Base-by-base conservation (phyloP, 35 echinoderm and acorn worm genomes). In the Apostichopus parvimensis region DNA sequence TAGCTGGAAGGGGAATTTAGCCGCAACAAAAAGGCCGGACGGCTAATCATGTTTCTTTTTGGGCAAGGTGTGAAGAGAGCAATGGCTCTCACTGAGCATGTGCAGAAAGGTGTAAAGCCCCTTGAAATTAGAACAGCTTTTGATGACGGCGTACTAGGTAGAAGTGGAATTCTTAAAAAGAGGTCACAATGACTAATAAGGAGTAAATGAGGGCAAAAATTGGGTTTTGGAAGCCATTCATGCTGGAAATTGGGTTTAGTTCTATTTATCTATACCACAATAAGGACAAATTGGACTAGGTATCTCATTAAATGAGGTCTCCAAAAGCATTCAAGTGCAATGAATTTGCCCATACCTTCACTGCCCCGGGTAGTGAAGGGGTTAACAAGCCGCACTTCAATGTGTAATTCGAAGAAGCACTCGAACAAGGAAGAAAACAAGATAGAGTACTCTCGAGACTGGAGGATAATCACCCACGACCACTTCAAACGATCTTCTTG, bases 111-210 rank as follows among this genome's bases (percentile, higher is more conserved):
- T 84, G 81, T 84, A 84, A 84, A 84, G 81, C 81, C 81, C 86
- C 86, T 72, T 73, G 86, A 88, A 88, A 88, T 88, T 88, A 73
- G 86, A 88, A 73, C 86, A 88, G 86, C 86, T 88, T 88, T 73
- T 88, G 86, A 88, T 88, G 86, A 88, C 86, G 86, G 86, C 86
- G 52, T 72, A 72, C 64, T 72, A 88, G n/a, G 68, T 68, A 88
- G 61, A 88, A 73, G 86, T 88, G 60, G 45, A 88, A 64, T 88
- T 73, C 86, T 73, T 72, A 24, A 88, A 88, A 88, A 88, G 86
- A 88, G 86, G 86, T 88, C 86, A 88, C 86, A 88, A 88, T 54
- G 86, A 88, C 86, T 88, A 88, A 88, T 88, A 88, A 88, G 86
- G 61, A 88, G 86, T 88, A 88, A 88, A 88, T 73, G 86, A 88